A percentile compares a stretch with the other conserved stretches of the same genome.
Evolutionary conservation across 1,140 invertebrate species (phyloP).

Genomic region (Drosophila repleta): DNA sequence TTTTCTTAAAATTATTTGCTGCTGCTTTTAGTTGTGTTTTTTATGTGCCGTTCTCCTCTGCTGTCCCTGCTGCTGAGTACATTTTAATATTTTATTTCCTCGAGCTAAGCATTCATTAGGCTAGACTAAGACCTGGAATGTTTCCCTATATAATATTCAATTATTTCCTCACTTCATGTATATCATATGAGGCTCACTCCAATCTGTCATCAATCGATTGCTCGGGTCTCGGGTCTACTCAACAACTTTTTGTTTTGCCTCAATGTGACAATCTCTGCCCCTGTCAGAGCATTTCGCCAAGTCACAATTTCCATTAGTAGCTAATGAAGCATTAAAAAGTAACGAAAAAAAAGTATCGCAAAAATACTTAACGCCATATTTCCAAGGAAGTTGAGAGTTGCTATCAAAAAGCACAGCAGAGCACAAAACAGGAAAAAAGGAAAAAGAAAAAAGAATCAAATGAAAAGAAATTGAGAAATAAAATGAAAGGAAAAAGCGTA

Average conservation of each 20-base stretch:
- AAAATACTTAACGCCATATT: slow-evolving; percentile 74
- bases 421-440: slow-evolving; percentile 22
- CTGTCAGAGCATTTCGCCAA: slow-evolving; percentile 28
- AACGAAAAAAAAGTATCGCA: slow-evolving; percentile 49
- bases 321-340: slow-evolving; percentile 81
- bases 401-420: slow-evolving; percentile 64
- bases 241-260: neutral
- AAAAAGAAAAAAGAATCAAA: slow-evolving; percentile 28
- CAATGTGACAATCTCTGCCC: neutral
- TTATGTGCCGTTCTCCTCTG: neutral
- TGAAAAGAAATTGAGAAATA: slow-evolving; percentile 49
- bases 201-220: no score
- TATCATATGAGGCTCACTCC: no score
- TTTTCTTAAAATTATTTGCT: slow-evolving; percentile 64
- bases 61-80: no score
- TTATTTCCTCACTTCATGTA: no score
- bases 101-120: no score
- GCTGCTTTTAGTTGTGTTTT: slow-evolving; percentile 36
- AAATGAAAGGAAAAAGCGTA: slow-evolving; percentile 52
- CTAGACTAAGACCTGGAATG: no score
- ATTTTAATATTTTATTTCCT: no score
- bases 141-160: no score
- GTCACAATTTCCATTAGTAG: slow-evolving; percentile 75
- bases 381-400: slow-evolving; percentile 53
- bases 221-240: neutral